Evolutionary conservation across 92 coral and sea anemone species (phyloP).

Genomic region (Ricordea florida): DNA sequence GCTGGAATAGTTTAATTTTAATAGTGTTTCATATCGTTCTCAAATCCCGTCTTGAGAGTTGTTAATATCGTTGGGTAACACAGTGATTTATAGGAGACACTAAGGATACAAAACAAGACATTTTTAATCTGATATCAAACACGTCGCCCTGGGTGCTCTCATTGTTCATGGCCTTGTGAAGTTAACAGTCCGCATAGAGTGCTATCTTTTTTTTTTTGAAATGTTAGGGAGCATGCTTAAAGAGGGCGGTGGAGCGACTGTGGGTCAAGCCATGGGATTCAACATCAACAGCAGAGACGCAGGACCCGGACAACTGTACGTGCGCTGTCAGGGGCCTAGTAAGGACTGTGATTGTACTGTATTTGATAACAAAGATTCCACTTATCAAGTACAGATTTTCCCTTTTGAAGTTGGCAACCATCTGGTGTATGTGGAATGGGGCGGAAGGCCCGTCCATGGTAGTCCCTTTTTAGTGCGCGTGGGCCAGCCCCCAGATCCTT

Average conservation of each 20-base stretch:
- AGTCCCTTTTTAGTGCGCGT: conserved; percentile 96
- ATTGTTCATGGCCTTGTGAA: too few species aligned
- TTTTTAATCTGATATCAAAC: too few species aligned
- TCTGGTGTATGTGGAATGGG: conserved; percentile 92
- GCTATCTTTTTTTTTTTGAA: too few species aligned
- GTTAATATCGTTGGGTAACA: too few species aligned
- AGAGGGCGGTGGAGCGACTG: conserved; percentile 66
- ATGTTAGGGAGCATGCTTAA: conserved; percentile 32
- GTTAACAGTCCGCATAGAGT: too few species aligned
- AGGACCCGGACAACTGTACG: conserved; percentile 87
- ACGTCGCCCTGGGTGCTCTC: too few species aligned
- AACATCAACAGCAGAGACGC: conserved; percentile 83
- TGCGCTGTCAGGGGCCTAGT: conserved; percentile 93
- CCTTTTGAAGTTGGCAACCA: conserved; percentile 92
- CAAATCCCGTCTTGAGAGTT: too few species aligned
- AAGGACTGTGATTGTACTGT: conserved; percentile 92
- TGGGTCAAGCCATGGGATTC: conserved; percentile 85
- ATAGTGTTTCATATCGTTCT: too few species aligned
- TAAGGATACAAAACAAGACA: too few species aligned
- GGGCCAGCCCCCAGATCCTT: conserved; percentile 80
- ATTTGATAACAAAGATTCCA: conserved; percentile 90
- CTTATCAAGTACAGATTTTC: conserved; percentile 84
- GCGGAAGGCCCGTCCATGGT: conserved; percentile 86
- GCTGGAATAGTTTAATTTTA: too few species aligned
- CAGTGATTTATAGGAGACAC: too few species aligned